Percentiles rank a stretch among this genome's conserved stretches.
phyloP scores from a whole-genome alignment of 2,888 invertebrate species.

The Drosophila emarginata region DNA sequence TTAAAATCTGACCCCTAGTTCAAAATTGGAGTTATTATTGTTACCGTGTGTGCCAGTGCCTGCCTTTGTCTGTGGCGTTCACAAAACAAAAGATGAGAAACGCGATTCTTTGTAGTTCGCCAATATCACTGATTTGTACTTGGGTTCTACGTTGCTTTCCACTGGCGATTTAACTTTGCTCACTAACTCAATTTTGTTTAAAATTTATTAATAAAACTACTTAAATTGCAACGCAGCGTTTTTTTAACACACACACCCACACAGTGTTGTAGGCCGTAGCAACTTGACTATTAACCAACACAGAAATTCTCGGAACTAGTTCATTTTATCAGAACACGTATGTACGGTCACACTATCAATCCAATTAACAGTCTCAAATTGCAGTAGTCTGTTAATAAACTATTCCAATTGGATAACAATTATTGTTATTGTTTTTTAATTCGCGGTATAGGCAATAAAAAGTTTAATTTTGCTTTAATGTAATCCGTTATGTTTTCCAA shows the following conservation, averaged over 20 bases:
- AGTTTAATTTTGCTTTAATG: background rate
- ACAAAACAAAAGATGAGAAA: background rate
- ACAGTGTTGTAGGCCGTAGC: conserved; percentile 43
- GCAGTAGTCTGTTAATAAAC: background rate
- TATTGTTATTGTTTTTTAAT: background rate
- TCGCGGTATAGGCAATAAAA: background rate
- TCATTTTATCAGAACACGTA: background rate
- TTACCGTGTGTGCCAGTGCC: conserved; percentile 69
- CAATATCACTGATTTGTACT: conserved; percentile 50
- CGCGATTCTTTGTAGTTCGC: conserved; percentile 58
- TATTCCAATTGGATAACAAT: background rate
- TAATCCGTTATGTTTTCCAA: background rate
- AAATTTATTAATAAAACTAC: conserved; percentile 1
- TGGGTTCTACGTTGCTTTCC: background rate
- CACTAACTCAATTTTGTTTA: background rate
- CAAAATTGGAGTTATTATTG: conserved; percentile 8
- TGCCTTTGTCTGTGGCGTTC: conserved; percentile 54
- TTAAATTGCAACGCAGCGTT: conserved; percentile 5
- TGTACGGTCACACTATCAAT: background rate
- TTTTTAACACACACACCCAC: conserved; percentile 48
- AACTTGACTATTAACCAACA: conserved; percentile 48
- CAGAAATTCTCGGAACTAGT: conserved; percentile 3
- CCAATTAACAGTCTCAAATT: too few species aligned
- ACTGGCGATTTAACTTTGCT: background rate
- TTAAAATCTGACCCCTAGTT: conserved; percentile 36